A percentile compares a stretch with the other conserved stretches of the same genome.
These are phyloP conservation scores for Oreortyx pictus DNA, from an alignment of 2,797 vertebrate genomes.

Conservation along the genomic window DNA sequence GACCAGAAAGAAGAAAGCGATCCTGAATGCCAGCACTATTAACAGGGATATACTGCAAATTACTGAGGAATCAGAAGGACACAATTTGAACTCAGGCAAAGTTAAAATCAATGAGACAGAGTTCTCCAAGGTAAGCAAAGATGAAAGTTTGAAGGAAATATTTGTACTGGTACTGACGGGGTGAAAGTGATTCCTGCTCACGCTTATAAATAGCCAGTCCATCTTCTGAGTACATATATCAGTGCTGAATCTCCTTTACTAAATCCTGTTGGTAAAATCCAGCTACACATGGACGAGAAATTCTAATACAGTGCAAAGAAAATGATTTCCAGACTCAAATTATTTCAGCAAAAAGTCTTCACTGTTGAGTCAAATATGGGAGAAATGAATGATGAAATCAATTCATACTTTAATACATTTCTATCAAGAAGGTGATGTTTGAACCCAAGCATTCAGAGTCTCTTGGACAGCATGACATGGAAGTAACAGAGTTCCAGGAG, in stretches of 20 bases:
- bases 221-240: neutral
- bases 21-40: slow-evolving; percentile 39
- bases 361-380: neutral
- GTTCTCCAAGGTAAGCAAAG: slow-evolving; percentile 53
- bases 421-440: neutral
- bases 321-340: neutral
- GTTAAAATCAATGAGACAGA: slow-evolving; percentile 60
- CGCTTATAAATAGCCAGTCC: neutral
- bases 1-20: slow-evolving; percentile 53
- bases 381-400: neutral
- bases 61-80: slow-evolving; percentile 53
- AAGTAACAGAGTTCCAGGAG: neutral
- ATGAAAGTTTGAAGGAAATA: slow-evolving; percentile 56
- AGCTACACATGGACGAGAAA: neutral
- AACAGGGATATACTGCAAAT: slow-evolving; percentile 45
- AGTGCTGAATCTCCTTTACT: neutral
- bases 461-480: neutral
- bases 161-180: slow-evolving; percentile 24
- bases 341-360: neutral
- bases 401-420: neutral
- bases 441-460: neutral
- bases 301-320: neutral
- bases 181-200: neutral
- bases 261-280: neutral
- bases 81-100: slow-evolving; percentile 45